Conservation (phyloP, 2,113 vertebrate species). For the Axis porcinus region DNA sequence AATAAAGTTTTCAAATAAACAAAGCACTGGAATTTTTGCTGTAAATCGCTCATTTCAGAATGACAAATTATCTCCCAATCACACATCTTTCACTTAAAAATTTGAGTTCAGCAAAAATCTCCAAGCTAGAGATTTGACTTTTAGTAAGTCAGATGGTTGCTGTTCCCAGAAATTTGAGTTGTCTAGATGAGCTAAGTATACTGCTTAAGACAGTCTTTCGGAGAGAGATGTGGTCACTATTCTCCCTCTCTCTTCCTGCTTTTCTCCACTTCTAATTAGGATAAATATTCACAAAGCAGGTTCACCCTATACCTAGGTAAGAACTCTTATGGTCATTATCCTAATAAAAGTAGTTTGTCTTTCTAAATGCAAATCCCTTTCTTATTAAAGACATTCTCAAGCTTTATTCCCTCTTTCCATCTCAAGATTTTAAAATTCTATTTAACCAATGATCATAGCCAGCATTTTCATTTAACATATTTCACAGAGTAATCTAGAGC, state of each 20-base stretch:
- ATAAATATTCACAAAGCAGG: background rate
- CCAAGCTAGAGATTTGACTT: background rate
- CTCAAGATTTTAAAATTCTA: background rate
- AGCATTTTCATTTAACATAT: background rate
- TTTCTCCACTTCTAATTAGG: background rate
- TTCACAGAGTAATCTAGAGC: background rate
- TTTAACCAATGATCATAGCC: background rate
- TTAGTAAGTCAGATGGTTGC: background rate
- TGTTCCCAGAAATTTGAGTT: background rate
- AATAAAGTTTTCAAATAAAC: background rate
- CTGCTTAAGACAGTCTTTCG: background rate
- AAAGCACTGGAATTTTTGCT: background rate
- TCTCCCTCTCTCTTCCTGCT: background rate
- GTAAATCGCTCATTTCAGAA: background rate
- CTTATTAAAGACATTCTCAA: background rate
- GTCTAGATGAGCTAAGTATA: background rate
- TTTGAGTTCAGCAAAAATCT: constrained; percentile 18
- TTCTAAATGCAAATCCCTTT: background rate
- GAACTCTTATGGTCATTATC: background rate
- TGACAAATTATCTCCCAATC: background rate
- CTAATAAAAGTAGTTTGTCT: background rate
- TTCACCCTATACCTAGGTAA: background rate
- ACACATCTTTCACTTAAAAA: background rate
- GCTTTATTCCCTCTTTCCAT: background rate
- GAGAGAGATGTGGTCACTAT: background rate